Conservation (phyloP, 2,113 vertebrate species). For the Rhinichthys klamathensis region DNA sequence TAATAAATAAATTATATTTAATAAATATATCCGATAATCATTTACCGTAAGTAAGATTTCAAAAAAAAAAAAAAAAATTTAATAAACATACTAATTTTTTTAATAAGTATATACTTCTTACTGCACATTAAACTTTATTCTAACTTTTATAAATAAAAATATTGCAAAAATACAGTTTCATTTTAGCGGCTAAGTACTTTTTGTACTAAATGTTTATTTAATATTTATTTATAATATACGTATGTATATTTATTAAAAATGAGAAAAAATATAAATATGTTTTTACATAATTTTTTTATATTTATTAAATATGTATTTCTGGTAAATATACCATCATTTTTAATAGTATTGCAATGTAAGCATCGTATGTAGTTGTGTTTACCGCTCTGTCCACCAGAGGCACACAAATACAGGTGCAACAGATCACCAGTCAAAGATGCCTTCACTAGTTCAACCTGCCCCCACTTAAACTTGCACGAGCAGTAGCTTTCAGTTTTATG, state of each 20-base stretch:
- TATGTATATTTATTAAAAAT: no score
- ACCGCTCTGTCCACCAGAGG: slow-evolving; percentile 12
- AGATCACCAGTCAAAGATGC: background rate
- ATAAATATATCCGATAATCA: background rate
- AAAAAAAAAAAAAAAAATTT: no score
- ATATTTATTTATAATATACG: no score
- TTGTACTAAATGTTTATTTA: no score
- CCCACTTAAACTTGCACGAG: background rate
- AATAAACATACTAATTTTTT: background rate
- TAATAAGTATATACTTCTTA: background rate
- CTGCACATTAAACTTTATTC: background rate
- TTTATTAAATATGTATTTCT: no score
- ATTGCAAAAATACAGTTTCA: background rate
- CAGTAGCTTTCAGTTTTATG: background rate
- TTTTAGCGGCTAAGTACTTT: no score
- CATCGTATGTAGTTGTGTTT: background rate
- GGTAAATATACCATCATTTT: no score
- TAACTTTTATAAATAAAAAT: background rate
- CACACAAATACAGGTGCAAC: slow-evolving; percentile 28
- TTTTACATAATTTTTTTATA: no score
- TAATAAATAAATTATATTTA: background rate
- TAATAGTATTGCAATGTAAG: background rate
- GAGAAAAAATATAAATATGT: no score
- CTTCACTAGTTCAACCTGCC: background rate
- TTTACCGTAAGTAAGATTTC: background rate